phyloP scores from a whole-genome alignment of 2,888 invertebrate genomes.

The Drosophila melanosoma region DNA sequence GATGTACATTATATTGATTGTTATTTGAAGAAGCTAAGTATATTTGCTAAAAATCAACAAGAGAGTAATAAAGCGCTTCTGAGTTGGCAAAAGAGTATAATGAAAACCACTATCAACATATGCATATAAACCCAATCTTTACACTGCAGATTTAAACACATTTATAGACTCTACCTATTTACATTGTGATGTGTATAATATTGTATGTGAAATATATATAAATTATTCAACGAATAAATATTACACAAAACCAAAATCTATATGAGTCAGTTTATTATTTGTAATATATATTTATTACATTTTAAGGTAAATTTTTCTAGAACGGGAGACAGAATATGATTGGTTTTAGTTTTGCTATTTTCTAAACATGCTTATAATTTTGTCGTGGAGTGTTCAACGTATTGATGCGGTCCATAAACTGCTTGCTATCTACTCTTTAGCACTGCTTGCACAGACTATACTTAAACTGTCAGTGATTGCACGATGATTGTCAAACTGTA shows the following conservation, averaged over 20 bases:
- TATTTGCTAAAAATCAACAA: neutral
- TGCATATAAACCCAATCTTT: slow-evolving; percentile 17
- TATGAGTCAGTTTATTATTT: neutral
- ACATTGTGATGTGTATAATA: slow-evolving; percentile 50
- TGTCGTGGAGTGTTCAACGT: neutral
- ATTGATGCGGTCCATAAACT: slow-evolving; percentile 1
- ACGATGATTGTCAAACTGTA: slow-evolving; percentile 21
- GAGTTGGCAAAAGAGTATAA: slow-evolving; percentile 3
- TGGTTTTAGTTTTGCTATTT: neutral
- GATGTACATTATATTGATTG: slow-evolving; percentile 37
- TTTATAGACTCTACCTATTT: slow-evolving; percentile 38
- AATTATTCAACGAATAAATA: slow-evolving; percentile 69
- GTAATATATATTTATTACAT: neutral
- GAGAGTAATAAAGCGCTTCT: slow-evolving; percentile 2
- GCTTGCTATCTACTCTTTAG: slow-evolving; percentile 3
- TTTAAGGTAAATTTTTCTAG: neutral
- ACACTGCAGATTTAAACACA: slow-evolving; percentile 30
- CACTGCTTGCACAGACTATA: slow-evolving; percentile 31
- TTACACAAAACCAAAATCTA: slow-evolving; percentile 17
- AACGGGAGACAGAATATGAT: neutral
- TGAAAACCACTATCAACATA: slow-evolving; percentile 1
- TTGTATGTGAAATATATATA: slow-evolving; percentile 56
- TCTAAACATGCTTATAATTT: neutral
- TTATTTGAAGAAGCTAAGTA: slow-evolving; percentile 11
- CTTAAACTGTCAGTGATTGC: neutral